Percentiles rank a stretch among this genome's conserved stretches.
phyloP scores from a whole-genome alignment of 2,888 invertebrate species.

The Eupithecia exiguata region DNA sequence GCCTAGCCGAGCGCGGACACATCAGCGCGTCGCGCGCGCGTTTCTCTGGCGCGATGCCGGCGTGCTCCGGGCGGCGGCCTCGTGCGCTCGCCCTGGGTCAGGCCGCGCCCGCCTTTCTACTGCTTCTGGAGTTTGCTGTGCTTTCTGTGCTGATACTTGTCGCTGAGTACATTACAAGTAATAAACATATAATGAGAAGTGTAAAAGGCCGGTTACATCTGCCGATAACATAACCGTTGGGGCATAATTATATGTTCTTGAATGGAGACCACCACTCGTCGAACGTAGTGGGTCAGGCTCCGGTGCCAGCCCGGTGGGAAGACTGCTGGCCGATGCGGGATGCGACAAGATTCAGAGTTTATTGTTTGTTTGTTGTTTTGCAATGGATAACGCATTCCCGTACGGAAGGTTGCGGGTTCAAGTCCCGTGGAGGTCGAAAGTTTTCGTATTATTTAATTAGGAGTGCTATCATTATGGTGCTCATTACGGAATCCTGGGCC shows the following conservation, averaged over 20 bases:
- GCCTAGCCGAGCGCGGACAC: conserved; percentile 71
- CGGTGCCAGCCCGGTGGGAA: background rate
- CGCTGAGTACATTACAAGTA: conserved; percentile 46
- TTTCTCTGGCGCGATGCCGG: conserved; percentile 58
- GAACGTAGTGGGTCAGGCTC: background rate
- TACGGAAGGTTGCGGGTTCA: too few relatives aligned
- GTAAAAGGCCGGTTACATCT: background rate
- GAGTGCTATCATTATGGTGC: too few relatives aligned
- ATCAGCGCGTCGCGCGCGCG: conserved; percentile 56
- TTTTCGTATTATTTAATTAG: too few relatives aligned
- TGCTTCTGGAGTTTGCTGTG: conserved; percentile 55
- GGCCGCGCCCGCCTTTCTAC: conserved; percentile 71
- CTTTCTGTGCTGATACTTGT: conserved; percentile 56
- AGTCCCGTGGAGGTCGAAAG: too few relatives aligned
- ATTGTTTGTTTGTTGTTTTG: too few relatives aligned
- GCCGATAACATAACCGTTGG: background rate
- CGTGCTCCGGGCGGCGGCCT: conserved; percentile 68
- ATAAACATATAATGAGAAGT: background rate
- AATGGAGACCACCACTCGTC: too few relatives aligned
- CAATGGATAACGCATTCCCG: too few relatives aligned
- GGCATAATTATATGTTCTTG: background rate
- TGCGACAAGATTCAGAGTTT: too few relatives aligned
- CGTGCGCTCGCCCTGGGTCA: conserved; percentile 74
- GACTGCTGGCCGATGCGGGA: background rate
- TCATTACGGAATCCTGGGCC: too few relatives aligned